Percentiles rank a stretch among this genome's conserved stretches.
These are phyloP conservation scores for Halcyon senegalensis DNA, from an alignment of 2,113 vertebrate genomes.

Conservation along the genomic window DNA sequence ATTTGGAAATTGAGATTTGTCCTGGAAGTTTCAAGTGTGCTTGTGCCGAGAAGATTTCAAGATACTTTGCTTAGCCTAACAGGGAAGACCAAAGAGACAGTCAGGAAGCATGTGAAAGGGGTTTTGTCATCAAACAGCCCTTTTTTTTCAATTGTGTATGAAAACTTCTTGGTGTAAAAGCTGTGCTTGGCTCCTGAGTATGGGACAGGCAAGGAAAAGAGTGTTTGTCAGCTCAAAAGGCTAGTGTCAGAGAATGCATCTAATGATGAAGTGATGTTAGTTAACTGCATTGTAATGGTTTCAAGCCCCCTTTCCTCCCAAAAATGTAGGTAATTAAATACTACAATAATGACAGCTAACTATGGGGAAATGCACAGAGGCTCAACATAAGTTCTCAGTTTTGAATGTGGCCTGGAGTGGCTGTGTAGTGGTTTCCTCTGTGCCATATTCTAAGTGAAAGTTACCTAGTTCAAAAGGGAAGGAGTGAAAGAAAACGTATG, in stretches of 20 bases:
- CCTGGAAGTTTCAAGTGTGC: neutral
- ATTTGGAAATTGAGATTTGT: neutral
- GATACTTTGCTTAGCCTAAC: neutral
- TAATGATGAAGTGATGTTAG: neutral
- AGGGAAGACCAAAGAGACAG: neutral
- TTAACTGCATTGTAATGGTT: neutral
- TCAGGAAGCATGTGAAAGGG: neutral
- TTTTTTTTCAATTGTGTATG: neutral
- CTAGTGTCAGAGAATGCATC: neutral
- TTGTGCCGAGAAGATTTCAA: neutral
- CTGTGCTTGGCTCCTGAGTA: neutral
- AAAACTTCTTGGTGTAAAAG: neutral
- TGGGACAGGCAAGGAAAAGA: neutral
- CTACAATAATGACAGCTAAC: neutral
- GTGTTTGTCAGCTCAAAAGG: neutral
- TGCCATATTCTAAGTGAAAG: neutral
- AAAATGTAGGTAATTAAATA: neutral
- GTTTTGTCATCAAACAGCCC: neutral
- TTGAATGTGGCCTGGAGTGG: neutral
- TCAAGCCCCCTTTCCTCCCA: neutral
- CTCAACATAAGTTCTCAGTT: neutral
- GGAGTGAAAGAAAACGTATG: neutral
- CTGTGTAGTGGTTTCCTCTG: neutral
- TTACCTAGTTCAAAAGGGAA: neutral
- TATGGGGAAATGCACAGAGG: neutral